A percentile compares a stretch with the other conserved stretches of the same genome.
These are phyloP conservation scores for Platyscapa corneri DNA, from an alignment of 1,140 invertebrate species.

Conservation along the genomic window DNA sequence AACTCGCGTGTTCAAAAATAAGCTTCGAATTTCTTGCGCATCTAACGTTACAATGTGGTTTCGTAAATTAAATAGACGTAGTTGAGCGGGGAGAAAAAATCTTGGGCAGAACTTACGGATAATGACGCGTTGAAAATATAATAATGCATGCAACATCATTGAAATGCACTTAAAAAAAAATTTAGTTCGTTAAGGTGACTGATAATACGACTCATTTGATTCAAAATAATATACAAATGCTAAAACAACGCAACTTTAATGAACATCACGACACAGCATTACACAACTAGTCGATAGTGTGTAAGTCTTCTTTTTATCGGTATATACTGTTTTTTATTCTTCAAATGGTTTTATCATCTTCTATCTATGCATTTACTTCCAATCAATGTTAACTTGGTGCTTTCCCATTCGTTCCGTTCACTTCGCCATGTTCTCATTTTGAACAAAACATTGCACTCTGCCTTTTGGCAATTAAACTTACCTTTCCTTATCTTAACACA, in stretches of 20 bases:
- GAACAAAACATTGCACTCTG: constrained; percentile 18
- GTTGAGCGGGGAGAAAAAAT: too few relatives aligned
- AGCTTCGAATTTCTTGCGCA: too few relatives aligned
- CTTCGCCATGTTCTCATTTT: constrained; percentile 15
- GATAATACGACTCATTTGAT: neutral
- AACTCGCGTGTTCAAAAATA: too few relatives aligned
- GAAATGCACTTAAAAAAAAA: neutral
- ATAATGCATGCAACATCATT: too few relatives aligned
- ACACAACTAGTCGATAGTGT: neutral
- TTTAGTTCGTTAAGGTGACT: neutral
- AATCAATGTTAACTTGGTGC: constrained; percentile 12
- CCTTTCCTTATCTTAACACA: constrained; percentile 23
- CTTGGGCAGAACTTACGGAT: too few relatives aligned
- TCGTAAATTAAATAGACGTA: too few relatives aligned
- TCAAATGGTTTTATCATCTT: constrained; percentile 7
- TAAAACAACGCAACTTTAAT: neutral
- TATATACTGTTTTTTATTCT: neutral
- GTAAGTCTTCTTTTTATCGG: neutral
- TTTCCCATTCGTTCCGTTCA: constrained; percentile 3
- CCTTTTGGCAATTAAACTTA: constrained; percentile 24
- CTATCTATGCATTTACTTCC: constrained; percentile 18
- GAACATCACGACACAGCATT: neutral
- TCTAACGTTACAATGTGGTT: too few relatives aligned
- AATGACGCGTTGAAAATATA: too few relatives aligned
- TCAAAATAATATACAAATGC: neutral